phyloP scores from a whole-genome alignment of 2,113 vertebrate species.

The Collichthys lucidus region DNA sequence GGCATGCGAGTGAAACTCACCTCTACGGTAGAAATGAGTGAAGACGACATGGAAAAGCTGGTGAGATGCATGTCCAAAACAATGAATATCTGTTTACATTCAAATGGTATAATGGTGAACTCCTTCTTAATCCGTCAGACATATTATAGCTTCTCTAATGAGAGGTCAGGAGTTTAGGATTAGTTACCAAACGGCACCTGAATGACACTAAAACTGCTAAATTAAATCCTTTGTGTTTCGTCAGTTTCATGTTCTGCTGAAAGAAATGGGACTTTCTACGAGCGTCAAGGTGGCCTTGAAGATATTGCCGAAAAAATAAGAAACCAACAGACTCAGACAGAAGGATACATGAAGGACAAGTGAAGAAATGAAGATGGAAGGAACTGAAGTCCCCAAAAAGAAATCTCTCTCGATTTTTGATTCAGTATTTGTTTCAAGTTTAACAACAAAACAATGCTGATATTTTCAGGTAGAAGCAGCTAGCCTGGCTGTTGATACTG shows the following conservation, averaged over 20 bases:
- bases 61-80: not conserved
- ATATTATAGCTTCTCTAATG: too few species aligned
- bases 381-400: not conserved
- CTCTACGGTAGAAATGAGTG: not conserved
- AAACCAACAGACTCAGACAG: not conserved
- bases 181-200: not conserved
- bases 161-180: too few species aligned
- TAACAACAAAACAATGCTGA: too few species aligned
- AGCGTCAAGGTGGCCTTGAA: conserved; percentile 14
- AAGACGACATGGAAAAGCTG: conserved; percentile 9
- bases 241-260: not conserved
- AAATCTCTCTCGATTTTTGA: too few species aligned
- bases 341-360: not conserved
- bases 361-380: not conserved
- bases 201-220: not conserved
- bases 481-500: too few species aligned
- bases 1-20: not conserved
- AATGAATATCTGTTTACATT: not conserved
- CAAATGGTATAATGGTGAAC: not conserved
- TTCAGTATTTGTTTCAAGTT: too few species aligned
- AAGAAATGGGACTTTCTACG: conserved; percentile 6
- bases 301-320: not conserved
- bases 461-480: too few species aligned
- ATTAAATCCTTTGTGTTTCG: not conserved
- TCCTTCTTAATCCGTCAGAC: not conserved